Conservation (phyloP, 1,140 invertebrate genomes). For the Saccostrea echinata region DNA sequence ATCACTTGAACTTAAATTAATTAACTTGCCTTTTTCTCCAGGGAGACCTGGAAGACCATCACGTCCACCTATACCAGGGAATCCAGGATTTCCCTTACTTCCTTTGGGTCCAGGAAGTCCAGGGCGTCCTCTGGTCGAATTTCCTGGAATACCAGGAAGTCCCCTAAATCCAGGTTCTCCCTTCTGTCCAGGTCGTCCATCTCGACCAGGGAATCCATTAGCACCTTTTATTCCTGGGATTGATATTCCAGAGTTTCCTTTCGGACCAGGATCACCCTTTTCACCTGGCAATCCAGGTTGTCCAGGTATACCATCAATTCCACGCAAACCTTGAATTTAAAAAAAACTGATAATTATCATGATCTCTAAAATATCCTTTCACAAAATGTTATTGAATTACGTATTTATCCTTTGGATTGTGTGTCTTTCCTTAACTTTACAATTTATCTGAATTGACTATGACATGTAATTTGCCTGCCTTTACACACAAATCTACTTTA, state of each 20-base stretch:
- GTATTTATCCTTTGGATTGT: too few species aligned
- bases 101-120: slow-evolving; percentile 64
- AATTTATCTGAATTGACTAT: too few species aligned
- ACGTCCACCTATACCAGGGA: slow-evolving; percentile 65
- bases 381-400: too few species aligned
- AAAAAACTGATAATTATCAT: neutral
- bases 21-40: slow-evolving; percentile 68
- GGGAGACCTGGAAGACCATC: slow-evolving; percentile 69
- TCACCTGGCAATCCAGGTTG: slow-evolving; percentile 57
- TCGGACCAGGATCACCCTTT: slow-evolving; percentile 58
- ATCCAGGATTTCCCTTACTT: slow-evolving; percentile 67
- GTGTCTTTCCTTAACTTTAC: too few species aligned
- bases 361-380: too few species aligned
- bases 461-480: too few species aligned
- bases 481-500: too few species aligned
- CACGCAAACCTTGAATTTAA: slow-evolving; percentile 56
- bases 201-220: slow-evolving; percentile 66
- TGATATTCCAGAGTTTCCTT: slow-evolving; percentile 61
- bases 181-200: slow-evolving; percentile 68
- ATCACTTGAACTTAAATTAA: neutral
- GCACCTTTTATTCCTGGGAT: slow-evolving; percentile 62
- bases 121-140: slow-evolving; percentile 63
- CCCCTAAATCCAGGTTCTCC: slow-evolving; percentile 68
- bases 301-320: slow-evolving; percentile 64
- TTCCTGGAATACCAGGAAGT: slow-evolving; percentile 68